Base-by-base conservation (phyloP, 2,113 vertebrate genomes). In the Psilopogon haemacephalus region DNA sequence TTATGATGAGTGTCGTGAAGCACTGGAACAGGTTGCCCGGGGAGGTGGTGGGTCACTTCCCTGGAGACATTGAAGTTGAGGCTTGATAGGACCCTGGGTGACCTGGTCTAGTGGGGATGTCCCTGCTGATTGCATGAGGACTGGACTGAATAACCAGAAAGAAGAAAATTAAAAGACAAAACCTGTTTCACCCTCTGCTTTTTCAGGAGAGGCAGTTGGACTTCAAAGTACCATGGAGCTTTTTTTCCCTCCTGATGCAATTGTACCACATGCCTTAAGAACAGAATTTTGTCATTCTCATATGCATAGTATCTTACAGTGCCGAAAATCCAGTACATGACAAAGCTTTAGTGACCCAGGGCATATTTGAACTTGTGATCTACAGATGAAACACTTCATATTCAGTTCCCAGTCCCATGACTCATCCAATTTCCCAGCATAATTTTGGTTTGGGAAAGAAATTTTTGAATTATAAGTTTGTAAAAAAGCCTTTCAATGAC, bases 401-500 rank as follows among this genome's bases (percentile, higher is more conserved):
- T 67, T 93, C 86, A 88, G 54, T 92, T 95, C 74, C 67, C 70
- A 89, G 77, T 69, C 84, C 59, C 78, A 95, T 96, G 94, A 96
- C 44, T 95, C 96, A 96, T 70, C 21, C 63, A 79, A 63, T 89
- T 84, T 63, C 50, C 63, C 33, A 79, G 55, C 46, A 94, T 70
- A 92, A 86, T 92, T 95, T 95, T 92, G 80, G 70, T 93, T 96
- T 90, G 52, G 74, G 77, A 92, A 92, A 96, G 68, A 95, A 89
- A 32, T 59, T 95, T 93, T 91, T 93, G 81, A 94, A 94, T 92
- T 94, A 79, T 0, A 14, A 84, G 74, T 82, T 54, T 75, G 35
- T 50, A 93, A 92, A 90, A 73, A 78, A 73, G 76, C n/a, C 30
- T 75, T 86, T 93, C 70, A 87, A 78, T 2, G 79, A 52, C 55